A percentile compares a stretch with the other conserved stretches of the same genome.
Evolutionary conservation across 2,888 invertebrate species (phyloP).

Genomic region (Sclerodermus sp.): DNA sequence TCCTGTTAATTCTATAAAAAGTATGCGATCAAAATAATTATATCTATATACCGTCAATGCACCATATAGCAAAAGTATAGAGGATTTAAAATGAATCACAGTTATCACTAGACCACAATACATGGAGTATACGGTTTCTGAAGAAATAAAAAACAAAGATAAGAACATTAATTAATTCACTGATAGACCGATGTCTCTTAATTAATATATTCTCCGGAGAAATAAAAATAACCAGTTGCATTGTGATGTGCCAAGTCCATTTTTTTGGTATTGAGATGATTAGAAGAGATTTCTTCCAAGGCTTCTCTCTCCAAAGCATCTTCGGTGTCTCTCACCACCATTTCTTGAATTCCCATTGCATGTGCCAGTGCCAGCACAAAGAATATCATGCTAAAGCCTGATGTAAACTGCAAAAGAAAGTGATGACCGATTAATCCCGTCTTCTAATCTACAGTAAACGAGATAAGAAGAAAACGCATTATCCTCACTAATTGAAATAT

Average conservation of each 20-base stretch:
- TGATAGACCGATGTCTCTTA: constrained; percentile 2
- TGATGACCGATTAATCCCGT: not conserved
- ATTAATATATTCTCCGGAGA: not conserved
- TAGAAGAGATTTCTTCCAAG: constrained; percentile 49
- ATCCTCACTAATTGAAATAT: constrained; percentile 54
- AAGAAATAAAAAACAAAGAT: constrained; percentile 12
- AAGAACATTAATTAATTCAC: constrained; percentile 1
- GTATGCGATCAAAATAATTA: not conserved
- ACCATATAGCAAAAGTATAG: constrained; percentile 56
- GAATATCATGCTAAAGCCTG: constrained; percentile 27
- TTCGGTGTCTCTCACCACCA: constrained; percentile 57
- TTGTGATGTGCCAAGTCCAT: constrained; percentile 57
- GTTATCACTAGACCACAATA: constrained; percentile 54
- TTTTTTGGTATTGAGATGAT: constrained; percentile 54
- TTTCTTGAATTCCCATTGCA: constrained; percentile 55
- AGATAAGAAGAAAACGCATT: no score
- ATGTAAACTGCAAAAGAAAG: constrained; percentile 16
- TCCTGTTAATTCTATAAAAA: no score
- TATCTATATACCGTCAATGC: constrained; percentile 50
- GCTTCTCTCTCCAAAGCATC: constrained; percentile 56
- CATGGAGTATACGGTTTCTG: constrained; percentile 55
- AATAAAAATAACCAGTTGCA: constrained; percentile 46
- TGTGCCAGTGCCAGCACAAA: constrained; percentile 53
- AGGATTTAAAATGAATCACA: constrained; percentile 53
- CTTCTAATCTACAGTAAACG: no score